Evolutionary conservation across 2,888 invertebrate genomes (phyloP), one percentile per base, ranked within the genome.

Genomic region (Heteromurus nitidus): DNA sequence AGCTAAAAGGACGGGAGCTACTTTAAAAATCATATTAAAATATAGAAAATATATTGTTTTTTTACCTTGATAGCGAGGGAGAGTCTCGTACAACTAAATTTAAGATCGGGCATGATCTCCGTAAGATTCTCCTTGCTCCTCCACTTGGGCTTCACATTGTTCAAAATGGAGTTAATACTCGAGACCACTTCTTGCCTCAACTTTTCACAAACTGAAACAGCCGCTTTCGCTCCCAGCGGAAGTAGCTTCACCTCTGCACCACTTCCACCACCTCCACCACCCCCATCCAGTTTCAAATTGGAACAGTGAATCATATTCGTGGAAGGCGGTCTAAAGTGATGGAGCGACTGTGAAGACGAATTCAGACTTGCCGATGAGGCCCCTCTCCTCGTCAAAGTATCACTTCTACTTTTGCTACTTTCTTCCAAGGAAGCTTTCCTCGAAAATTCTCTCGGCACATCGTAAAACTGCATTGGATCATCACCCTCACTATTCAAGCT

Each of bases 151-250:
- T 88, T 89, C 5, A 89, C 95, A 89, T 94, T 95, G 69, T 93
- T 93, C 69, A 95, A 91, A 76, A 95, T 90, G 89, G 93, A 92
- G n/a, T 93, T 93, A 83, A 95, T 94, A 44, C 96, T 94, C 72
- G 93, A 92, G 30, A 95, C 94, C 0, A 96, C 94, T 89, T 97
- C 96, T 80, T 91, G 92, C 89, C 95, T 94, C 85, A 94, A 90
- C 88, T 93, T 93, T 85, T 93, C 93, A 85, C 95, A 90, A 72
- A 93, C 92, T 87, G 95, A 94, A 86, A 95, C 90, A 0, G 95
- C 95, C 31, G 95, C 93, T 87, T 92, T 92, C 84, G 94, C 90
- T 88, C 95, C 94, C 85, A 95, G 89, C 0, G 94, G 94, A 82
- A 95, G 90, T 88, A 93, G 93, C 89, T 92, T 93, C 11, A 85